A percentile compares a stretch with the other conserved stretches of the same genome.
Conservation (phyloP, 2,888 invertebrate species). For the Papilio gigon region DNA sequence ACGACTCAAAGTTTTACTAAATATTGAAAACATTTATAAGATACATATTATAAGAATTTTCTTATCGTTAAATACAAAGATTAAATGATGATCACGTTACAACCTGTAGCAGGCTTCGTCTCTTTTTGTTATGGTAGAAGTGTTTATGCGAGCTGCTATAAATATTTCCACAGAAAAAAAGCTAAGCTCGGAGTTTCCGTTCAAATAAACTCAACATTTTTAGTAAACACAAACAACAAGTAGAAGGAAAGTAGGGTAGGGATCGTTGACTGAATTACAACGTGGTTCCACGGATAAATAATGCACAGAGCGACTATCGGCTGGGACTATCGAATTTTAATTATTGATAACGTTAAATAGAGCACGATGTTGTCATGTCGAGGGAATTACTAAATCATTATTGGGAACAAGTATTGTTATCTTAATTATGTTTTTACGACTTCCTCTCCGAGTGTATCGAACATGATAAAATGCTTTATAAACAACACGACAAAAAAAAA, state of each 20-base stretch:
- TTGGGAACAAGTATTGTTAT: constrained; percentile 39
- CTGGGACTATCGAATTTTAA: constrained; percentile 33
- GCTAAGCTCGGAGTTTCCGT: constrained; percentile 11
- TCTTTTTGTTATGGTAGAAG: constrained; percentile 5
- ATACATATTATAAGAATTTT: neutral
- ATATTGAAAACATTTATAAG: neutral
- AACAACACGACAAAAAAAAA: constrained; percentile 22
- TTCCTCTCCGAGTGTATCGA: constrained; percentile 35
- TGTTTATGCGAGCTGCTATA: constrained; percentile 8
- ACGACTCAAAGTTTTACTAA: constrained; percentile 45
- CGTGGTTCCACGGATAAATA: constrained; percentile 15
- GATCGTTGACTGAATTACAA: constrained; percentile 21
- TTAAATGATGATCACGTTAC: neutral
- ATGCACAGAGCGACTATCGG: constrained; percentile 21
- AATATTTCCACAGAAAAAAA: constrained; percentile 20
- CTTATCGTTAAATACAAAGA: neutral
- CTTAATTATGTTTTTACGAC: constrained; percentile 42
- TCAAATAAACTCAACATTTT: constrained; percentile 16
- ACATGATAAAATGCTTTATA: constrained; percentile 20
- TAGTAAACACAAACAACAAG: constrained; percentile 22
- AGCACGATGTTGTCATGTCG: constrained; percentile 34
- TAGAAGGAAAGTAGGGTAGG: constrained; percentile 15
- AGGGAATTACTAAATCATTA: constrained; percentile 39
- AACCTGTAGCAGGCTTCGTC: neutral
- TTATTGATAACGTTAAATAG: constrained; percentile 40